Evolutionary conservation across 2,113 vertebrate genomes (phyloP).

Genomic region (Antidorcas marsupialis): DNA sequence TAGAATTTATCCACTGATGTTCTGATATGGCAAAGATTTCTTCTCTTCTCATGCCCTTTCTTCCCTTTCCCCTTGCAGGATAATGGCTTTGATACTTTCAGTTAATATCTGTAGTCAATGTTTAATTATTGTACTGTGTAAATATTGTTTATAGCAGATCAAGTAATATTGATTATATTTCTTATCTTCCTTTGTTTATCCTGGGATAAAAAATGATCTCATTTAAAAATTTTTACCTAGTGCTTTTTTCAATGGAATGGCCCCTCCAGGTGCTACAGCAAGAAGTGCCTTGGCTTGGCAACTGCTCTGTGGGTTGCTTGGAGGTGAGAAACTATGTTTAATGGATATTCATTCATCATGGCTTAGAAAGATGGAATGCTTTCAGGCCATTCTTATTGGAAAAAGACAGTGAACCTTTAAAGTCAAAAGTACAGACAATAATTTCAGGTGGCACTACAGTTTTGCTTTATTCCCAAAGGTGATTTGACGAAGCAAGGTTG

Average conservation of each 20-base stretch:
- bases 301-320: not conserved
- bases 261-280: not conserved
- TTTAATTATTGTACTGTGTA: not conserved
- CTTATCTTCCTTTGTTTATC: not conserved
- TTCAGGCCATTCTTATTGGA: constrained; percentile 72
- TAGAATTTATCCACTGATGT: not conserved
- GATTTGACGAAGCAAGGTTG: not conserved
- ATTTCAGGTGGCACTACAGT: not conserved
- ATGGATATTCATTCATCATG: constrained; percentile 78
- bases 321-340: constrained; percentile 53
- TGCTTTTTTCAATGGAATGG: not conserved
- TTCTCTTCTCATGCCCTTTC: not conserved
- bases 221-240: not conserved
- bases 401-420: constrained; percentile 72
- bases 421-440: constrained; percentile 69
- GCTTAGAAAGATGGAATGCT: constrained; percentile 75
- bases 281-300: not conserved
- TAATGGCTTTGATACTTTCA: not conserved
- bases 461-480: not conserved
- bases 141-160: not conserved
- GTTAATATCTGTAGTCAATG: not conserved
- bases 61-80: not conserved
- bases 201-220: not conserved
- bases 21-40: not conserved
- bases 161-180: not conserved